Evolutionary conservation across 2,797 vertebrate genomes (phyloP).

Genomic region (Malurus splendens): DNA sequence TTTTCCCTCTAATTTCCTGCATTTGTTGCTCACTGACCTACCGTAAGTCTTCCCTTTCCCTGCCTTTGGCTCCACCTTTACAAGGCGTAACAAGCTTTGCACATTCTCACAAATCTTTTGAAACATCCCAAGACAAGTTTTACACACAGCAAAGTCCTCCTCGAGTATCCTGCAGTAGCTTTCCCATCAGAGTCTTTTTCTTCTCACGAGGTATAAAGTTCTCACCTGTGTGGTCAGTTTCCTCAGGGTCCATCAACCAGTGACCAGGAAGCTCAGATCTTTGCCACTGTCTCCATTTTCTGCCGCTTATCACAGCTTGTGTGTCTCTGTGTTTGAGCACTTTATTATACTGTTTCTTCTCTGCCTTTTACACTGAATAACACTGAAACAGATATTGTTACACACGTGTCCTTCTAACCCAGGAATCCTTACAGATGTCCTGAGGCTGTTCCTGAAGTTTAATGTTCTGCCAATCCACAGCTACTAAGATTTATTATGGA

Average conservation of each 20-base stretch:
- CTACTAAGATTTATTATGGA: background rate
- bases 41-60: background rate
- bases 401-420: background rate
- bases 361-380: background rate
- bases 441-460: background rate
- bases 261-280: background rate
- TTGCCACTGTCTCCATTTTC: background rate
- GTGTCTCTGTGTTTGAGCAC: background rate
- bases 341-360: background rate
- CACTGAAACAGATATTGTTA: background rate
- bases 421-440: background rate
- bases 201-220: background rate
- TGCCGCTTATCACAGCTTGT: background rate
- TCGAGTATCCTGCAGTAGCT: accelerated
- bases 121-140: background rate
- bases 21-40: background rate
- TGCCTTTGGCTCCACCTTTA: background rate
- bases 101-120: background rate
- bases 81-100: background rate
- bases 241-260: background rate
- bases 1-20: background rate
- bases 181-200: background rate
- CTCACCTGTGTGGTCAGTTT: background rate
- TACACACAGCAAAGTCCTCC: background rate
- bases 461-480: background rate